A percentile compares a stretch with the other conserved stretches of the same genome.
These are phyloP conservation scores for Podotricha telesiphe DNA, from an alignment of 2,888 invertebrate species.

Conservation along the genomic window DNA sequence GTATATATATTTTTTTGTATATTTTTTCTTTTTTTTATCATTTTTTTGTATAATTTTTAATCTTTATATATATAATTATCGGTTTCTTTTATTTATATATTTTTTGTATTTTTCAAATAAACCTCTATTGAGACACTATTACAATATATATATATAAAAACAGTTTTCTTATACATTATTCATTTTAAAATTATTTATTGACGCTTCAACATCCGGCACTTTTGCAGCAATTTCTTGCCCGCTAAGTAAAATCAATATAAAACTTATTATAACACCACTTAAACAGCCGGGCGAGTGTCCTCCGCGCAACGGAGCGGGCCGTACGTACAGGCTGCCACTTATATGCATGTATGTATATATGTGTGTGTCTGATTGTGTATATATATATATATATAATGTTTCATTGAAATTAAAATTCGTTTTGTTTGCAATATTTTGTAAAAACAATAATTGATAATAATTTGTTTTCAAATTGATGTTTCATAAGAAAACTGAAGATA, in stretches of 20 bases:
- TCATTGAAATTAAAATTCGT: neutral
- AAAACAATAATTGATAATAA: neutral
- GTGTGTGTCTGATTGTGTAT: too few species aligned
- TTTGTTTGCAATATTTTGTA: neutral
- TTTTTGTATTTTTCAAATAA: conserved; percentile 62
- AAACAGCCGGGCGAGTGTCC: conserved; percentile 61
- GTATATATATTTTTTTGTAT: conserved; percentile 51
- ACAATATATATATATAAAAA: conserved; percentile 60
- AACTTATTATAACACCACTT: conserved; percentile 66
- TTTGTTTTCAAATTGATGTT: neutral
- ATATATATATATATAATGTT: neutral
- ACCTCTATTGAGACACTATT: conserved; percentile 72
- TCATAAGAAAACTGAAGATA: neutral
- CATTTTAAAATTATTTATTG: conserved; percentile 74
- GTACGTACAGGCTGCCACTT: conserved; percentile 36
- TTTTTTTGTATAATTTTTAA: conserved; percentile 50
- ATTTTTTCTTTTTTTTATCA: conserved; percentile 42
- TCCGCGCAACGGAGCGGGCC: conserved; percentile 51
- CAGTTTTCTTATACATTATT: conserved; percentile 76
- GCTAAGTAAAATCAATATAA: conserved; percentile 78
- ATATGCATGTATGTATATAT: too few species aligned
- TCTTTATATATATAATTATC: conserved; percentile 51
- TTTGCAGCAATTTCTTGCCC: conserved; percentile 66
- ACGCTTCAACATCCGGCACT: conserved; percentile 75
- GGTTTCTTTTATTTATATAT: conserved; percentile 55